These are phyloP conservation scores for Stratiomys singularior DNA, from an alignment of 2,888 invertebrate species.

Conservation along the genomic window DNA sequence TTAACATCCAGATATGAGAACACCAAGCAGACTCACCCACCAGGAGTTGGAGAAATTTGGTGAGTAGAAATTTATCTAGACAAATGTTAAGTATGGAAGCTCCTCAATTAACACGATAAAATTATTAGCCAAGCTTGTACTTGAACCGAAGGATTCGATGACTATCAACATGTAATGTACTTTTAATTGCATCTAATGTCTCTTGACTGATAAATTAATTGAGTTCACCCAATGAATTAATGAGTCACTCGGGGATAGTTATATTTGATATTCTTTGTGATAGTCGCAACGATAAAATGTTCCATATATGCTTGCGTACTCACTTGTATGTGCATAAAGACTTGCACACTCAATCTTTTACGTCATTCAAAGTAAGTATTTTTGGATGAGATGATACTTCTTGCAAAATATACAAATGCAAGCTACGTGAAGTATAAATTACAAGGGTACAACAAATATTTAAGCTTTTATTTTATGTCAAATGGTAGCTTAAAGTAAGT, in stretches of 20 bases:
- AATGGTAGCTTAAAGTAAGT: too few relatives aligned
- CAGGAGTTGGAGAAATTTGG: constrained; percentile 34
- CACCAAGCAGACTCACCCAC: background rate
- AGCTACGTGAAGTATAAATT: too few relatives aligned
- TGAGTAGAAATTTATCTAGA: constrained; percentile 3
- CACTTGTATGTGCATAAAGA: background rate
- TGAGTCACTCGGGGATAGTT: background rate
- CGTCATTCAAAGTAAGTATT: too few relatives aligned
- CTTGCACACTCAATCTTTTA: too few relatives aligned
- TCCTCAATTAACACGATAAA: background rate
- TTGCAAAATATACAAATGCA: too few relatives aligned
- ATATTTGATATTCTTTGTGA: background rate
- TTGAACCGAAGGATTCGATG: background rate
- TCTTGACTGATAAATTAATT: constrained; percentile 22
- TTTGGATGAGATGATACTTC: too few relatives aligned
- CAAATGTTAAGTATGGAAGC: background rate
- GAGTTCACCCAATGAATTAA: background rate
- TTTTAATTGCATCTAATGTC: constrained; percentile 30
- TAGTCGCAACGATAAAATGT: background rate
- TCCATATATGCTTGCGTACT: background rate
- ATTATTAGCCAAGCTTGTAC: background rate
- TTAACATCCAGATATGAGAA: constrained; percentile 11
- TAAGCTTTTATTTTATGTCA: too few relatives aligned
- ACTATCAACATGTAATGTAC: background rate
- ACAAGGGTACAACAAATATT: too few relatives aligned